Evolutionary conservation across 2,797 vertebrate genomes (phyloP).

Genomic region (Podarcis lilfordi): DNA sequence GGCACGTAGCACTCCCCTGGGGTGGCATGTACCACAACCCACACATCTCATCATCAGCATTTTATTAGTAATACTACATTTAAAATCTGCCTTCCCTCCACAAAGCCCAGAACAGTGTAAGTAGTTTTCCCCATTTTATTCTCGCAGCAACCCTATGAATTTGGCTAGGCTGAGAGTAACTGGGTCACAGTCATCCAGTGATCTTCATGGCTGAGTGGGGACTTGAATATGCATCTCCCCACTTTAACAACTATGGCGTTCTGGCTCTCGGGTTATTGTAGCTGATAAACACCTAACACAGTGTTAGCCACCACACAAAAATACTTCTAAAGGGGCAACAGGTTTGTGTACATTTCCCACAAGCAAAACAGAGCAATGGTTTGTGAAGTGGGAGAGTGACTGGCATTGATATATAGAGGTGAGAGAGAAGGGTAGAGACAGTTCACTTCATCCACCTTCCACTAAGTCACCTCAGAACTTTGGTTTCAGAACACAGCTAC

Average conservation of each 20-base stretch:
- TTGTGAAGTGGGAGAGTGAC: not conserved
- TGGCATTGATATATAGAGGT: not conserved
- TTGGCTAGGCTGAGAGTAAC: not conserved
- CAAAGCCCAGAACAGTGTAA: not conserved
- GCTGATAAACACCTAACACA: not conserved
- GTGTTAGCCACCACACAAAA: not conserved
- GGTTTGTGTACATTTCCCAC: not conserved
- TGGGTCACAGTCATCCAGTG: not conserved
- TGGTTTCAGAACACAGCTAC: not conserved
- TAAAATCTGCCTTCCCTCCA: not conserved
- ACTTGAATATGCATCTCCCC: not conserved
- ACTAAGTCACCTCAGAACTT: not conserved
- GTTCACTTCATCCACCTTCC: not conserved
- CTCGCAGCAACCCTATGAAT: not conserved
- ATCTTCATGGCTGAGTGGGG: not conserved
- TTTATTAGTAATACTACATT: not conserved
- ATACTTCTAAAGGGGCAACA: not conserved
- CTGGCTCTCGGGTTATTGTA: not conserved
- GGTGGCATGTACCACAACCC: not conserved
- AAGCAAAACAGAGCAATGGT: not conserved
- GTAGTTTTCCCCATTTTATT: not conserved
- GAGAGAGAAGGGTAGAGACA: not conserved
- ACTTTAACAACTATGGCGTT: not conserved
- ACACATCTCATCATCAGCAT: not conserved
- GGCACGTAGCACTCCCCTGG: not conserved